Conservation (phyloP, 2,888 invertebrate species). For the Eristalinus sepulchralis region DNA sequence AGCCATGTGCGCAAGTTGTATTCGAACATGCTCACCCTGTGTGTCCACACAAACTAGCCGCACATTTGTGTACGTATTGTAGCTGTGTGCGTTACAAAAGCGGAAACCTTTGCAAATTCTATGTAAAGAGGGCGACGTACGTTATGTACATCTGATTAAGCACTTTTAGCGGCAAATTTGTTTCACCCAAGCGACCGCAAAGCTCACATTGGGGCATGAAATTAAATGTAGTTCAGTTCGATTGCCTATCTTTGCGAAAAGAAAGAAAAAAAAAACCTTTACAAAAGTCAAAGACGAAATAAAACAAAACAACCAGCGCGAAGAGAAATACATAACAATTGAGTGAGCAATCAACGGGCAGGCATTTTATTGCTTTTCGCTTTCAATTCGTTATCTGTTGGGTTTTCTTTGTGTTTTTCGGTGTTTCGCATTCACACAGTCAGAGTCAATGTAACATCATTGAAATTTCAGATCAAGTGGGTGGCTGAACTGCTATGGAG, state of each 20-base stretch:
- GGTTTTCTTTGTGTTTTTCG: slow-evolving; percentile 8
- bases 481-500: background rate
- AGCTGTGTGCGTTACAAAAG: background rate
- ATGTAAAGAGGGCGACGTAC: slow-evolving; percentile 25
- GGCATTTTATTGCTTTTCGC: background rate
- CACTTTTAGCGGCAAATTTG: background rate
- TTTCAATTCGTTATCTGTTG: slow-evolving; percentile 1
- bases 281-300: background rate
- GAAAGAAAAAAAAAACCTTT: too few species aligned
- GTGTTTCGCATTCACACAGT: background rate
- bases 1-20: background rate
- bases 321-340: slow-evolving; percentile 8
- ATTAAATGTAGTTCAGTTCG: slow-evolving; percentile 28
- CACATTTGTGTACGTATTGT: background rate
- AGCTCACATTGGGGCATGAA: background rate
- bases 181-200: background rate
- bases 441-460: slow-evolving; percentile 2
- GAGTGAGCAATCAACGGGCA: slow-evolving; percentile 14
- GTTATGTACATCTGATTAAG: background rate
- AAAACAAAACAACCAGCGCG: background rate
- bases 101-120: slow-evolving; percentile 14
- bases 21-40: background rate
- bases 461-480: background rate
- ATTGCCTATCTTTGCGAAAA: slow-evolving; percentile 24
- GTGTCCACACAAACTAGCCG: background rate